Percentiles rank a stretch among this genome's conserved stretches.
phyloP scores from a whole-genome alignment of 2,113 vertebrate genomes.

The Chaetura pelagica region DNA sequence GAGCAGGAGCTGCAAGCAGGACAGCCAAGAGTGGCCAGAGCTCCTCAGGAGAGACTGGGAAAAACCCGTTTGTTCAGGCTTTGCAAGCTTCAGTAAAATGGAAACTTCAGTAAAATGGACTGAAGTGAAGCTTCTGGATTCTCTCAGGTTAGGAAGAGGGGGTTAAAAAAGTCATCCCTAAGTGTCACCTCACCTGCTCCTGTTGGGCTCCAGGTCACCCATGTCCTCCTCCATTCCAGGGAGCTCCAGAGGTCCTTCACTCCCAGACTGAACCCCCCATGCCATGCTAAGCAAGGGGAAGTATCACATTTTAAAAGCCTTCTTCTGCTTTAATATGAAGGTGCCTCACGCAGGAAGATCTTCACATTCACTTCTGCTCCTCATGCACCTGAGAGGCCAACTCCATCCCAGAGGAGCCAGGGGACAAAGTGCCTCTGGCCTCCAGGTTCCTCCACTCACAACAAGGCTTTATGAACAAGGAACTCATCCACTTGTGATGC shows the following conservation, averaged over 20 bases:
- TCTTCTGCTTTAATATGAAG: neutral
- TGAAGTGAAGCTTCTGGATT: accelerated
- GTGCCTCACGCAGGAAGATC: neutral
- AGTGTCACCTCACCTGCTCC: neutral
- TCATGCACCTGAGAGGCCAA: neutral
- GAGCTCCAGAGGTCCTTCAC: neutral
- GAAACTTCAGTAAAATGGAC: neutral
- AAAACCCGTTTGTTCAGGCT: neutral
- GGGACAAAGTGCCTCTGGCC: neutral
- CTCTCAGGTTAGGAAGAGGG: neutral
- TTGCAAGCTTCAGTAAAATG: neutral
- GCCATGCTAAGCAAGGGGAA: neutral
- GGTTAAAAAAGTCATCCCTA: neutral
- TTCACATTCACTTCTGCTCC: neutral
- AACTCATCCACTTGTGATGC: neutral
- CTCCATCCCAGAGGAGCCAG: accelerated
- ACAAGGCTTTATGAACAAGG: neutral
- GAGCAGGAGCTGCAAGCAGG: neutral
- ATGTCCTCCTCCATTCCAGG: neutral
- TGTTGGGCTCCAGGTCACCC: neutral
- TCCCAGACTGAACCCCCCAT: accelerated
- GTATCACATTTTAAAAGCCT: neutral
- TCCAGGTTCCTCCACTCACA: neutral
- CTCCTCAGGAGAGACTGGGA: neutral
- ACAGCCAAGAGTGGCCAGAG: accelerated